Evolutionary conservation across 1,140 invertebrate genomes (phyloP).

Genomic region (Tribolium castaneum): DNA sequence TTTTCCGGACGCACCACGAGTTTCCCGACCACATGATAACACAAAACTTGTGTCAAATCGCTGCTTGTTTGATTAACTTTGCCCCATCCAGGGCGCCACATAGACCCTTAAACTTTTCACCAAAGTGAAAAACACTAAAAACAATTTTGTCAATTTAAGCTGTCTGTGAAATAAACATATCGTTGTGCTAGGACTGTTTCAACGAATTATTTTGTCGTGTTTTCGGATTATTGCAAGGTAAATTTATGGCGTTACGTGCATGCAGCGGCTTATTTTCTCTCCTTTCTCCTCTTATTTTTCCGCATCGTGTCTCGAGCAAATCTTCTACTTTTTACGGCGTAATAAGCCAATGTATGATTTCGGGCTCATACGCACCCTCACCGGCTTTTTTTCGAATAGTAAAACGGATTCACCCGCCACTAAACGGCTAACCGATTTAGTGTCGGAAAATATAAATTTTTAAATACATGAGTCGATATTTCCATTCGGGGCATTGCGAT

Average conservation of each 20-base stretch:
- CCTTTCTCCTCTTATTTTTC: conserved; percentile 4
- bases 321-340: background rate
- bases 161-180: background rate
- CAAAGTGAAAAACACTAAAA: conserved; percentile 2
- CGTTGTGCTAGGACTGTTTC: conserved; percentile 2
- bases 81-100: background rate
- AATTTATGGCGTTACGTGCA: conserved; percentile 23
- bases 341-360: conserved; percentile 7
- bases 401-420: background rate
- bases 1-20: conserved; percentile 44
- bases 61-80: background rate
- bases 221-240: conserved; percentile 40
- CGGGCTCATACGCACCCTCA: background rate
- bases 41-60: background rate
- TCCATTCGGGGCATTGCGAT: background rate
- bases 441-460: background rate
- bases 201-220: conserved; percentile 1
- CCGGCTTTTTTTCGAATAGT: background rate
- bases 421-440: background rate
- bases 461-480: conserved; percentile 13
- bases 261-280: conserved; percentile 1
- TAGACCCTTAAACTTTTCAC: background rate
- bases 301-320: conserved; percentile 15
- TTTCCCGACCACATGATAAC: conserved; percentile 12
- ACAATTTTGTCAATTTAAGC: background rate